Evolutionary conservation across 2,797 vertebrate genomes (phyloP).

Genomic region (Premnoplex brunnescens): DNA sequence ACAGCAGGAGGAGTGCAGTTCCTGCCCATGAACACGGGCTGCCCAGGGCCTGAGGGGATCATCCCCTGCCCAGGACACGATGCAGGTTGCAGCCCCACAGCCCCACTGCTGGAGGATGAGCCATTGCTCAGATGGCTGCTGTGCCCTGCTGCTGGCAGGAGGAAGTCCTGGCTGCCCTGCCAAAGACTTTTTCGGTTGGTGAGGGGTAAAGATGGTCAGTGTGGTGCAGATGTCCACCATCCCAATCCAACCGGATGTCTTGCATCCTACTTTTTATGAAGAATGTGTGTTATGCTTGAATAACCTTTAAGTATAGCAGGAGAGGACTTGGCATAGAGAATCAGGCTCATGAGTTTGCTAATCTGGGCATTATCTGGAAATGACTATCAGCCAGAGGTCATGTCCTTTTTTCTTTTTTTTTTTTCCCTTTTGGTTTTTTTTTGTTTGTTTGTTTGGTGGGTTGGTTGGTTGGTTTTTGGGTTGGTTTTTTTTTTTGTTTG

Average conservation of each 20-base stretch:
- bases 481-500: background rate
- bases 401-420: background rate
- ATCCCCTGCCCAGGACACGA: background rate
- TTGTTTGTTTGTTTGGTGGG: background rate
- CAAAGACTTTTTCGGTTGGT: background rate
- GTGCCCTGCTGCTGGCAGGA: background rate
- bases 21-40: background rate
- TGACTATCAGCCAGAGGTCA: background rate
- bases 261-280: background rate
- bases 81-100: accelerated
- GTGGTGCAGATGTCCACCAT: background rate
- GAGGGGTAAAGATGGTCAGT: background rate
- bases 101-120: background rate
- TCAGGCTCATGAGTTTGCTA: background rate
- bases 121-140: background rate
- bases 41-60: background rate
- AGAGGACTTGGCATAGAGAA: background rate
- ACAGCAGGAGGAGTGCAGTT: background rate
- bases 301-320: background rate
- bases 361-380: background rate
- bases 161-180: background rate
- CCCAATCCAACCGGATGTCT: background rate
- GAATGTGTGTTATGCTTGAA: background rate
- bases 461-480: no score
- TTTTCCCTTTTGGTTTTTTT: background rate